Evolutionary conservation across 2,888 invertebrate genomes (phyloP).

Genomic region (Melinaea menophilus): DNA sequence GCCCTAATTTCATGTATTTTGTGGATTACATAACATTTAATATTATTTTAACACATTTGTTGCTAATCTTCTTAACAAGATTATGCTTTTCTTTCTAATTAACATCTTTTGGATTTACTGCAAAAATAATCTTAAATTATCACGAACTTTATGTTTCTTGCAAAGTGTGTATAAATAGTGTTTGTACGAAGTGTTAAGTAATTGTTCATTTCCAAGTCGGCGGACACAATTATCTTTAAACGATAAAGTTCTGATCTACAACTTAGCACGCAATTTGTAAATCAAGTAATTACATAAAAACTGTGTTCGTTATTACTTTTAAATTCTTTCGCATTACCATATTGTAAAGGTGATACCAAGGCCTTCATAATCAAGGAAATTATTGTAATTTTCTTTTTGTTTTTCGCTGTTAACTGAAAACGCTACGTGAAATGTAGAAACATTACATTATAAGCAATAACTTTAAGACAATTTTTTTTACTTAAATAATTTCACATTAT

Average conservation of each 20-base stretch:
- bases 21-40: neutral
- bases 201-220: conserved; percentile 27
- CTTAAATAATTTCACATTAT: no score
- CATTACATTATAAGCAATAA: no score
- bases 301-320: conserved; percentile 6
- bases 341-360: no score
- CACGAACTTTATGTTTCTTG: neutral
- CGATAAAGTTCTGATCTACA: conserved; percentile 26
- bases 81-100: neutral
- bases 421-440: no score
- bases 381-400: no score
- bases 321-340: conserved; percentile 11
- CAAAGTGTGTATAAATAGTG: neutral
- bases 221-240: conserved; percentile 30
- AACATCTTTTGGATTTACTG: neutral
- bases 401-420: no score
- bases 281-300: conserved; percentile 1
- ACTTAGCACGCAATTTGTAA: conserved; percentile 23
- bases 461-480: no score
- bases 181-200: conserved; percentile 22
- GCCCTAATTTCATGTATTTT: conserved; percentile 7
- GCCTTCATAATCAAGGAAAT: no score
- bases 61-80: neutral
- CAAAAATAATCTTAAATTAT: no score
- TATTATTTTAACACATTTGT: neutral